These are phyloP conservation scores for Taenioides sp. DNA, from an alignment of 2,797 vertebrate species.

Conservation along the genomic window DNA sequence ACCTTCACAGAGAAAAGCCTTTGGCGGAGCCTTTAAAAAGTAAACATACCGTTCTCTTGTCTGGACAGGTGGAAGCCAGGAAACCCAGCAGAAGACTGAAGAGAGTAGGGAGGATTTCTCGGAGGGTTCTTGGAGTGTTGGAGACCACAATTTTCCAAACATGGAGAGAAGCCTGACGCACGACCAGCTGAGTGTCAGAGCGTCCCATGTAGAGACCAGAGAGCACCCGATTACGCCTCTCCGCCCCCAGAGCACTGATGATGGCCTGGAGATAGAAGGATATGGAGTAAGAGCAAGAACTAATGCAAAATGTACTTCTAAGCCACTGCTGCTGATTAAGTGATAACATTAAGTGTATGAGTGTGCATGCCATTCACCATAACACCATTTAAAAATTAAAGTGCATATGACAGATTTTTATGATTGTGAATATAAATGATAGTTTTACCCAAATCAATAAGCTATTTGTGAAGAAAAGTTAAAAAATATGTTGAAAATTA, in stretches of 20 bases:
- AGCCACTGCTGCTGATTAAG: not conserved
- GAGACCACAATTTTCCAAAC: slow-evolving; percentile 99
- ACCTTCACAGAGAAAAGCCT: no score
- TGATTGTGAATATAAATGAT: no score
- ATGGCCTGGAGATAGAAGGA: slow-evolving; percentile 83
- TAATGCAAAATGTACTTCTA: not conserved
- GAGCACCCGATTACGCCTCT: slow-evolving; percentile 93
- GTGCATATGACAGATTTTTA: no score
- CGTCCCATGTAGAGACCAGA: slow-evolving; percentile 99
- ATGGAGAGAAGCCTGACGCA: slow-evolving; percentile 94
- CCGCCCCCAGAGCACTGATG: slow-evolving; percentile 89
- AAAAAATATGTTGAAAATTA: no score
- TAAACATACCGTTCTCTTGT: slow-evolving; percentile 87
- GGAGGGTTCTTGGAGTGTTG: slow-evolving; percentile 93
- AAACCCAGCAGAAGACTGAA: slow-evolving; percentile 94
- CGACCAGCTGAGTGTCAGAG: slow-evolving; percentile 95
- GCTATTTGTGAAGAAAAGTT: no score
- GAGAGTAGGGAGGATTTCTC: slow-evolving; percentile 95
- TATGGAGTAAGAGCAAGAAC: not conserved
- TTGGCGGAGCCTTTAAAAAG: not conserved
- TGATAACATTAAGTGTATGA: not conserved
- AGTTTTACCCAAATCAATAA: no score
- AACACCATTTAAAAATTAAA: not conserved
- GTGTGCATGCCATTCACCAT: no score
- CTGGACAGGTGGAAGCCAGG: slow-evolving; percentile 93